These are phyloP conservation scores for Calephelis perditalis DNA, from an alignment of 2,888 invertebrate species.

Conservation along the genomic window DNA sequence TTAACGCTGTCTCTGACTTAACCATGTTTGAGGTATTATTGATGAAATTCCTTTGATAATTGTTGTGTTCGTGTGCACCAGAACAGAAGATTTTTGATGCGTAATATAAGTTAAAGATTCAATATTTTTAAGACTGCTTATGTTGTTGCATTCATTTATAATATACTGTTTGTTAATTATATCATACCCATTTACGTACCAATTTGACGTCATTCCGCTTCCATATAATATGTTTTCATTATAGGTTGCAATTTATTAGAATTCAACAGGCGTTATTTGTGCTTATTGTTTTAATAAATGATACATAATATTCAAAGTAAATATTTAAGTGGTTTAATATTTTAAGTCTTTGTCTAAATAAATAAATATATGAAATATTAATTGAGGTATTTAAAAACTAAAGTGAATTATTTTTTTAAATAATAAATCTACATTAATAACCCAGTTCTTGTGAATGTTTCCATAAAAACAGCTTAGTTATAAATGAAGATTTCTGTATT, in stretches of 20 bases:
- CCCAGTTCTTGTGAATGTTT: too few relatives aligned
- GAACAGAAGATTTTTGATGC: neutral
- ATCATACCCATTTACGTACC: constrained; percentile 10
- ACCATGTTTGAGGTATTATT: neutral
- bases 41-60: neutral
- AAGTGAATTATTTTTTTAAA: too few relatives aligned
- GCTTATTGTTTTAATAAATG: too few relatives aligned
- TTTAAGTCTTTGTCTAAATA: too few relatives aligned
- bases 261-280: too few relatives aligned
- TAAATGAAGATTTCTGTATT: too few relatives aligned
- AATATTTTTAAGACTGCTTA: neutral
- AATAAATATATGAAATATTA: too few relatives aligned
- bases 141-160: neutral
- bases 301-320: too few relatives aligned
- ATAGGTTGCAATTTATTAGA: neutral
- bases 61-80: neutral
- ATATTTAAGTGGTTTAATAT: too few relatives aligned
- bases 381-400: too few relatives aligned
- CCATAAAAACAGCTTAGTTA: too few relatives aligned
- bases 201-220: constrained; percentile 8
- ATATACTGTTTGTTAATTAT: constrained; percentile 2
- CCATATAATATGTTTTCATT: constrained; percentile 8
- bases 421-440: too few relatives aligned
- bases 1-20: constrained; percentile 2
- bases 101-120: neutral